These are phyloP conservation scores for Phragmatobia fuliginosa DNA, from an alignment of 2,888 invertebrate species.

Conservation along the genomic window DNA sequence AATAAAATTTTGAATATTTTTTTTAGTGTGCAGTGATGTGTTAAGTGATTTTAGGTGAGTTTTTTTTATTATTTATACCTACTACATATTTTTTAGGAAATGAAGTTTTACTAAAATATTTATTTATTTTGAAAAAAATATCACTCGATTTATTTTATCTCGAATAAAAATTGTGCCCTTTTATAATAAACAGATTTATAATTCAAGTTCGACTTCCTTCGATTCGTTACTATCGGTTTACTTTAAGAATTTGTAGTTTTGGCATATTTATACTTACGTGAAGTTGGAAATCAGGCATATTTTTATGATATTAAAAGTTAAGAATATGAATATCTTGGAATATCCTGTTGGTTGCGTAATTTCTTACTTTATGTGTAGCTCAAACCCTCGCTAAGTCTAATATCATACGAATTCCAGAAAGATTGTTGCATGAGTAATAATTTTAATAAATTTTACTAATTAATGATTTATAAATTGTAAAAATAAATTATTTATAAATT, in stretches of 20 bases:
- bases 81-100: neutral
- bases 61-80: conserved; percentile 14
- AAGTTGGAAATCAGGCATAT: neutral
- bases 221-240: no score
- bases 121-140: neutral
- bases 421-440: no score
- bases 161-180: neutral
- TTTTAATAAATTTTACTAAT: no score
- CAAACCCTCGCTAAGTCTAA: neutral
- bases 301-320: neutral
- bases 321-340: neutral
- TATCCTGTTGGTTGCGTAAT: neutral
- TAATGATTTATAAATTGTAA: rapidly evolving
- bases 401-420: no score
- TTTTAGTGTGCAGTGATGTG: conserved; percentile 46
- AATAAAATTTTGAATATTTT: conserved; percentile 23
- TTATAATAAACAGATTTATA: neutral
- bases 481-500: no score
- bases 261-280: neutral
- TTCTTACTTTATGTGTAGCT: neutral
- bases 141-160: neutral
- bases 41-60: conserved; percentile 49
- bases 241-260: neutral
- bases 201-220: no score
- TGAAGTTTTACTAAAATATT: neutral